These are phyloP conservation scores for Scelioninae gen. 2 DNA, from an alignment of 2,888 invertebrate genomes.

Conservation along the genomic window DNA sequence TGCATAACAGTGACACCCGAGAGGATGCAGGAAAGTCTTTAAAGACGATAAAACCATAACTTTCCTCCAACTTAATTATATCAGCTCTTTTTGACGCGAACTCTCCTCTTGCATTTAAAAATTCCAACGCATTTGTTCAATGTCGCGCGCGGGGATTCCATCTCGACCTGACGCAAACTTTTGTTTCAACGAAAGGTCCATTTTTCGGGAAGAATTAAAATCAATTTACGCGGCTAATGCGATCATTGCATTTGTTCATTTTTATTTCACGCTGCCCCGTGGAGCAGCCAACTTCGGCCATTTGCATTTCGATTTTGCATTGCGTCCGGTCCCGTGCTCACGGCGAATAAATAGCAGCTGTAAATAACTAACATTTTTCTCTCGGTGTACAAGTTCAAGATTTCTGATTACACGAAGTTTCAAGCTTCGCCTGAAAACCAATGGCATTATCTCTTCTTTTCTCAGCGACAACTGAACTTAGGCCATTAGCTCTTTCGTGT, in stretches of 20 bases:
- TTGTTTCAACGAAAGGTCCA: constrained; percentile 7
- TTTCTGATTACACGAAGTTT: constrained; percentile 54
- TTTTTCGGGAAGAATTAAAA: constrained; percentile 27
- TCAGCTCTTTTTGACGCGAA: constrained; percentile 25
- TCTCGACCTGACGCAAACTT: constrained; percentile 10
- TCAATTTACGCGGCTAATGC: constrained; percentile 15
- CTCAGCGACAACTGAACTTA: constrained; percentile 54
- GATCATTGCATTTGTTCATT: constrained; percentile 17
- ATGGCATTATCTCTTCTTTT: constrained; percentile 56
- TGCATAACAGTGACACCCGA: constrained; percentile 2
- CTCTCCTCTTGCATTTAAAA: constrained; percentile 18
- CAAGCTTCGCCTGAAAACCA: constrained; percentile 48
- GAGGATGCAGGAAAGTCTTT: constrained; percentile 8
- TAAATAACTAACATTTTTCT: constrained; percentile 41
- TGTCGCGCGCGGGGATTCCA: constrained; percentile 16
- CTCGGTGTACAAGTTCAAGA: constrained; percentile 32
- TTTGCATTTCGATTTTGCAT: constrained; percentile 46
- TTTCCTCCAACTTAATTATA: constrained; percentile 43
- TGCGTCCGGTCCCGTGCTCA: background rate
- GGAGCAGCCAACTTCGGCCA: constrained; percentile 14
- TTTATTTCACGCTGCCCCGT: background rate
- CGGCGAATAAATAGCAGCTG: constrained; percentile 36
- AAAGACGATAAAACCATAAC: constrained; percentile 43
- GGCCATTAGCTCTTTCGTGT: constrained; percentile 52
- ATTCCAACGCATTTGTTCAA: constrained; percentile 18